Percentiles rank a stretch among this genome's conserved stretches.
These are phyloP conservation scores for Acanthaster planci DNA, from an alignment of 35 echinoderm and acorn worm species.

Conservation along the genomic window DNA sequence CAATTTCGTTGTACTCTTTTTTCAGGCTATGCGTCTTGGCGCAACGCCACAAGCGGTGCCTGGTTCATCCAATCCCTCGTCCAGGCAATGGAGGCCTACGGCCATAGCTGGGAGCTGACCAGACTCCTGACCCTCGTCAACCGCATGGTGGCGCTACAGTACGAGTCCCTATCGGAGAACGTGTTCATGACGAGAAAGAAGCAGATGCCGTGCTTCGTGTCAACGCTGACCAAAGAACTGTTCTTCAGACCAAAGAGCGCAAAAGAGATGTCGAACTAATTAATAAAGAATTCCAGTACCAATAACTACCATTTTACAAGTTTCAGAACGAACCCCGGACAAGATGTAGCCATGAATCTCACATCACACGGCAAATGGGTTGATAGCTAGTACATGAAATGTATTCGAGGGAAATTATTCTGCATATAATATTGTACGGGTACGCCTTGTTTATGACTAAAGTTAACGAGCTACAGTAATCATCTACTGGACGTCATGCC, in stretches of 20 bases:
- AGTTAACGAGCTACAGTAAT: too few species aligned
- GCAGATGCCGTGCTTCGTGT: constrained; percentile 48
- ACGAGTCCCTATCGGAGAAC: constrained; percentile 10
- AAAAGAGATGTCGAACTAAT: too few species aligned
- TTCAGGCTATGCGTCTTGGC: constrained; percentile 45
- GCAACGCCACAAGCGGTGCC: constrained; percentile 20
- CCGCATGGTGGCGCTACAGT: constrained; percentile 40
- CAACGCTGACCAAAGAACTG: constrained; percentile 48
- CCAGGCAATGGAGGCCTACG: not conserved
- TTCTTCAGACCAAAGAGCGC: constrained; percentile 20
- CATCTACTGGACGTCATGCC: too few species aligned
- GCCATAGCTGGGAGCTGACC: constrained; percentile 11
- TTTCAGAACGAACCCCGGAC: too few species aligned
- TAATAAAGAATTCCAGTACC: too few species aligned
- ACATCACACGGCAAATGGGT: too few species aligned
- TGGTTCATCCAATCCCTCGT: constrained; percentile 47
- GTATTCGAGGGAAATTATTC: too few species aligned
- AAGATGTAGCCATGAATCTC: too few species aligned
- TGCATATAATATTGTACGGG: too few species aligned
- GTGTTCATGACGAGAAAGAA: constrained; percentile 15
- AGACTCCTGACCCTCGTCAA: constrained; percentile 34
- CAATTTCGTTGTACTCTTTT: not conserved
- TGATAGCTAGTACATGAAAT: too few species aligned
- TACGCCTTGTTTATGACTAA: too few species aligned
- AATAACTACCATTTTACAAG: too few species aligned